Evolutionary conservation across 2,113 vertebrate genomes (phyloP).

Genomic region (Atractosteus spatula): DNA sequence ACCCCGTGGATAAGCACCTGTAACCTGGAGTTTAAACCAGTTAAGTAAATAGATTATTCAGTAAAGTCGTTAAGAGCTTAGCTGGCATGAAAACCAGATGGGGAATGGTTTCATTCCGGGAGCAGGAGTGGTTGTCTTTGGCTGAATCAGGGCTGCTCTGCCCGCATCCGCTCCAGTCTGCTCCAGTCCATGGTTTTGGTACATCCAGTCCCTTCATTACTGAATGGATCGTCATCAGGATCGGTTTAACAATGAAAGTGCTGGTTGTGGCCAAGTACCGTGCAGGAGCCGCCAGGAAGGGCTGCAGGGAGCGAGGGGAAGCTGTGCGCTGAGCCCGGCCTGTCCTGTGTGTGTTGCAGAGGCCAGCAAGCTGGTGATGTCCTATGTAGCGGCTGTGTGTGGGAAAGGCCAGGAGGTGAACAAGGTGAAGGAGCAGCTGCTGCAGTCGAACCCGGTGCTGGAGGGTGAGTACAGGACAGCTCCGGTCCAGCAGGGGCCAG

Average conservation of each 20-base stretch:
- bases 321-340: conserved; percentile 14
- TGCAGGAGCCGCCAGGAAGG: too few species aligned
- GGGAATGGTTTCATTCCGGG: too few species aligned
- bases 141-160: background rate
- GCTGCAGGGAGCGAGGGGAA: conserved; percentile 14
- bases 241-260: too few species aligned
- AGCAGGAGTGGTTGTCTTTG: background rate
- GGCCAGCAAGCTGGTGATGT: conserved; percentile 99
- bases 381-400: conserved; percentile 96
- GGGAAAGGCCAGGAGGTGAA: conserved; percentile 97
- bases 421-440: conserved; percentile 96
- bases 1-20: too few species aligned
- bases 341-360: conserved; percentile 68
- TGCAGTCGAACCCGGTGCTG: conserved; percentile 96
- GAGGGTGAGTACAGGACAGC: conserved; percentile 79
- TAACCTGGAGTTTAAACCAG: too few species aligned
- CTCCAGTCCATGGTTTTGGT: too few species aligned
- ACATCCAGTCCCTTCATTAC: too few species aligned
- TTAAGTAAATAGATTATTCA: too few species aligned
- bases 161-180: background rate
- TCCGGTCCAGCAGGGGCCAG: background rate
- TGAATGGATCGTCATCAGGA: background rate
- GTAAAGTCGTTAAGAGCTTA: too few species aligned
- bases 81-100: too few species aligned
- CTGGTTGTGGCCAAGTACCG: too few species aligned